These are phyloP conservation scores for Sus cebifrons DNA, from an alignment of 2,797 vertebrate species.

Conservation along the genomic window DNA sequence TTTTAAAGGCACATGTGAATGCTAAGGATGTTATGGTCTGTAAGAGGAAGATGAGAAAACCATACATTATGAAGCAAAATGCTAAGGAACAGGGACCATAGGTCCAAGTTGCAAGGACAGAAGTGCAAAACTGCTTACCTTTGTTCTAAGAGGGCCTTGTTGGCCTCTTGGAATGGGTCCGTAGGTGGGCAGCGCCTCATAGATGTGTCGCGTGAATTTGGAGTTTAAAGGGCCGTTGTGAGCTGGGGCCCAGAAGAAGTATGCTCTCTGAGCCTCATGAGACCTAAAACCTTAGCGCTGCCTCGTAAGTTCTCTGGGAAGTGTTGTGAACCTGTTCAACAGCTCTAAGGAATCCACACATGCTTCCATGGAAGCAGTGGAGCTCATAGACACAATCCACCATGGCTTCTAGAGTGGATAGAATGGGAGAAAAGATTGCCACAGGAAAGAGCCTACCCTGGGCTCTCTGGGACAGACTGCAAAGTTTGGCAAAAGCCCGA, in stretches of 20 bases:
- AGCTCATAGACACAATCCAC: neutral
- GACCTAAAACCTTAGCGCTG: neutral
- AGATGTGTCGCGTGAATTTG: neutral
- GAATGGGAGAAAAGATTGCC: neutral
- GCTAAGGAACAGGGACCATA: neutral
- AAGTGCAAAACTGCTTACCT: neutral
- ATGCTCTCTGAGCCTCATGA: neutral
- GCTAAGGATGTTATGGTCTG: neutral
- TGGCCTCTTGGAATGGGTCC: neutral
- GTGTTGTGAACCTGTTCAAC: neutral
- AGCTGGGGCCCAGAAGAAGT: neutral
- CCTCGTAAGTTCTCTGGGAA: neutral
- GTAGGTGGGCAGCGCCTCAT: neutral
- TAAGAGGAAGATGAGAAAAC: neutral
- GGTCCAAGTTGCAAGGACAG: neutral
- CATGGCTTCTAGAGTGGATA: neutral
- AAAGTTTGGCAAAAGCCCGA: neutral
- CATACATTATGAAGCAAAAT: neutral
- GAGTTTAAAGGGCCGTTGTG: neutral
- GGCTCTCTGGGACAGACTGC: neutral
- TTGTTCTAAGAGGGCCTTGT: neutral
- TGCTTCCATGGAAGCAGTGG: neutral
- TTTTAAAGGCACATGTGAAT: neutral
- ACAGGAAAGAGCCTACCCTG: neutral
- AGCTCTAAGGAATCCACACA: neutral